Conservation (phyloP, 2,113 vertebrate genomes). For the Pelvicachromis taeniatus region DNA sequence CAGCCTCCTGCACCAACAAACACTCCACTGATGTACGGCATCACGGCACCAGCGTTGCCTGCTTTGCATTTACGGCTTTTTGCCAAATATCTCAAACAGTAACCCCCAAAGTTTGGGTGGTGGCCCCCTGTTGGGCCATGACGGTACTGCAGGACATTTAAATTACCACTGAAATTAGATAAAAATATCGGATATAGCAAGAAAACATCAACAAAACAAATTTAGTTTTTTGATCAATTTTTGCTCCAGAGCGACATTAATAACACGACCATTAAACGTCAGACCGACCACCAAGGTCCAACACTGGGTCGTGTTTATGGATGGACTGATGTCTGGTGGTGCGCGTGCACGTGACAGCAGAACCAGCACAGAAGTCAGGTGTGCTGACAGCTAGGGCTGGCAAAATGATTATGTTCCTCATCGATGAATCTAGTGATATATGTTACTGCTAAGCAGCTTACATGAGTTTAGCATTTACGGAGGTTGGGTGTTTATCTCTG, state of each 20-base stretch:
- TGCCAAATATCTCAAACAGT: background rate
- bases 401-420: too few relatives aligned
- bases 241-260: background rate
- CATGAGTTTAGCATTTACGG: too few relatives aligned
- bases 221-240: background rate
- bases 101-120: too few relatives aligned
- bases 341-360: fast-evolving
- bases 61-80: background rate
- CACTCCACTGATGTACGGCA: background rate
- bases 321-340: background rate
- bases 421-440: too few relatives aligned
- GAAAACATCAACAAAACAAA: background rate
- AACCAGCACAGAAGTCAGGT: background rate
- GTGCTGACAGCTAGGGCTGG: too few relatives aligned
- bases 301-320: too few relatives aligned
- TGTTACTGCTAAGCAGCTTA: too few relatives aligned
- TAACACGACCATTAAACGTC: background rate
- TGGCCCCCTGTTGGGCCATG: background rate
- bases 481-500: too few relatives aligned
- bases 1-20: background rate
- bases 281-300: background rate
- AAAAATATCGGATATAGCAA: background rate
- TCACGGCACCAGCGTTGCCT: background rate
- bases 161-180: background rate
- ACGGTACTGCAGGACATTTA: background rate